phyloP scores from a whole-genome alignment of 1,140 invertebrate genomes.

The Phthorimaea operculella region DNA sequence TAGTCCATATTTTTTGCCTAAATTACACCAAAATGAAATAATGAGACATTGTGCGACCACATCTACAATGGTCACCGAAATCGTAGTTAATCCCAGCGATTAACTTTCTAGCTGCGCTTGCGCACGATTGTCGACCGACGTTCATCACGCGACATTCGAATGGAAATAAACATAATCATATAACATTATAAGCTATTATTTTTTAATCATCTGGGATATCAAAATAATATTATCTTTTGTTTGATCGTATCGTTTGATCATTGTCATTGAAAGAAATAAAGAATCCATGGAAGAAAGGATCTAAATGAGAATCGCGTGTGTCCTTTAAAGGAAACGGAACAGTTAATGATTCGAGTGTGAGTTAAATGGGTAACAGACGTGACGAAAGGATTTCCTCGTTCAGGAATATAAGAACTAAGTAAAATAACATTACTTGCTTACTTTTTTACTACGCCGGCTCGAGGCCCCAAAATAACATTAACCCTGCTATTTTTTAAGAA shows the following conservation, averaged over 20 bases:
- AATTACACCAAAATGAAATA: too few species aligned
- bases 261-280: too few species aligned
- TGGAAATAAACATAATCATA: not conserved
- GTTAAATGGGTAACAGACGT: not conserved
- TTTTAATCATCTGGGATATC: too few species aligned
- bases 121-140: not conserved
- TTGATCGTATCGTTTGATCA: too few species aligned
- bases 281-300: too few species aligned
- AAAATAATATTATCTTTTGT: too few species aligned
- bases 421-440: too few species aligned
- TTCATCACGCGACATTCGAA: not conserved
- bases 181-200: not conserved
- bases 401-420: too few species aligned
- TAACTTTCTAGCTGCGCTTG: conserved; percentile 25
- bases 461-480: too few species aligned
- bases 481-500: too few species aligned
- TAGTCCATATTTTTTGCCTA: not conserved
- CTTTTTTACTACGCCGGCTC: too few species aligned
- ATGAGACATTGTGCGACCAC: not conserved
- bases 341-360: not conserved
- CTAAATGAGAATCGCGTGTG: too few species aligned
- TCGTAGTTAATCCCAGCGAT: conserved; percentile 20
- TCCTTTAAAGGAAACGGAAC: not conserved
- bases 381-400: not conserved
- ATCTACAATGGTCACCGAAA: conserved; percentile 11